Conservation (phyloP, 2,888 invertebrate species). For the Diloba caeruleocephala region DNA sequence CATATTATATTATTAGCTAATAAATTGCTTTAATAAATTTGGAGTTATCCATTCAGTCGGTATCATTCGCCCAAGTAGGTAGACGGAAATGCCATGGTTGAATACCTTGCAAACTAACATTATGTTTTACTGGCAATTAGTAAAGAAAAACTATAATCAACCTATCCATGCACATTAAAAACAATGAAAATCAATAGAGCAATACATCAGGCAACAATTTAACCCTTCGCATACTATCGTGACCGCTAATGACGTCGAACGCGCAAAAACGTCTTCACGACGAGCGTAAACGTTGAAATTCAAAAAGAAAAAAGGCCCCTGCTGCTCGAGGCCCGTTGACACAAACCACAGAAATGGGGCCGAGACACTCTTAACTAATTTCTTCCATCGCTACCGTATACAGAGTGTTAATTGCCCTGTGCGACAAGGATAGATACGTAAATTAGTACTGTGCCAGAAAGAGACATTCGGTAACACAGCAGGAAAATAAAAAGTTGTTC, state of each 20-base stretch:
- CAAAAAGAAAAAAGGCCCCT: constrained; percentile 57
- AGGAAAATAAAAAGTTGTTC: constrained; percentile 79
- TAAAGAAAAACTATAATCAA: constrained; percentile 20
- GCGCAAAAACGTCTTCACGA: constrained; percentile 26
- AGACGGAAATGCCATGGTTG: constrained; percentile 3
- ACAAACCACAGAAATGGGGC: constrained; percentile 74
- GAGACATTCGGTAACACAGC: constrained; percentile 61
- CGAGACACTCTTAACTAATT: constrained; percentile 82
- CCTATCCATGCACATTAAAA: constrained; percentile 12
- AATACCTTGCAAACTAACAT: constrained; percentile 13
- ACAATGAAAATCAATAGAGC: constrained; percentile 36
- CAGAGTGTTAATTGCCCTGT: constrained; percentile 82
- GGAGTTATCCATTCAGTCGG: constrained; percentile 8
- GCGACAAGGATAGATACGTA: constrained; percentile 59
- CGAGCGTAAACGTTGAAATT: constrained; percentile 56
- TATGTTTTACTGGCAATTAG: constrained; percentile 29
- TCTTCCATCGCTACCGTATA: constrained; percentile 86
- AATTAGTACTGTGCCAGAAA: constrained; percentile 42
- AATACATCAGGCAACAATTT: constrained; percentile 53
- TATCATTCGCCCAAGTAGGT: neutral
- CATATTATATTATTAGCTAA: too few species aligned
- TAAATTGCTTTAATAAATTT: too few species aligned
- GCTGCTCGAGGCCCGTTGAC: constrained; percentile 69
- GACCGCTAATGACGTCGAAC: constrained; percentile 61
- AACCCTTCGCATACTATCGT: constrained; percentile 56